Evolutionary conservation across 2,888 invertebrate species (phyloP).

Genomic region (Eristalis pertinax): DNA sequence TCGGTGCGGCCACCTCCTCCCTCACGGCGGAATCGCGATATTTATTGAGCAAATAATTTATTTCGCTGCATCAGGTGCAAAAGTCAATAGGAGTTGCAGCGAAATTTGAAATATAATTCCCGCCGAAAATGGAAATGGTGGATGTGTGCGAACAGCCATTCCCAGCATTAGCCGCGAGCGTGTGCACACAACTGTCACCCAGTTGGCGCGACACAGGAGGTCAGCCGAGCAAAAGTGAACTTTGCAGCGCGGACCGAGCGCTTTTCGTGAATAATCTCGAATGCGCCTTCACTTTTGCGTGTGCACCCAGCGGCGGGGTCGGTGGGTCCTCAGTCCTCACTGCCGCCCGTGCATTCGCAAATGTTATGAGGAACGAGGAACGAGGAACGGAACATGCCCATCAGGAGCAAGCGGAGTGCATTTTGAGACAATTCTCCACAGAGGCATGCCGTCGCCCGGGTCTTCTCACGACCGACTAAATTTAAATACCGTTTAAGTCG

Average conservation of each 20-base stretch:
- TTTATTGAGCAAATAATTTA: conserved; percentile 67
- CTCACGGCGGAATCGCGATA: conserved; percentile 39
- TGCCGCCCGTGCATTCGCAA: background rate
- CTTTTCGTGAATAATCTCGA: conserved; percentile 64
- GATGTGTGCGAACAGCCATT: conserved; percentile 42
- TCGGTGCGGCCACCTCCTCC: background rate
- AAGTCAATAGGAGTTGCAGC: conserved; percentile 67
- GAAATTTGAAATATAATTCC: conserved; percentile 68
- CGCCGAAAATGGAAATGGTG: conserved; percentile 67
- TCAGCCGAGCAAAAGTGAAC: conserved; percentile 69
- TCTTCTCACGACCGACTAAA: conserved; percentile 70
- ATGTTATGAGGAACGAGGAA: conserved; percentile 7
- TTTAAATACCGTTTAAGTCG: conserved; percentile 63
- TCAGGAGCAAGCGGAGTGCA: conserved; percentile 38
- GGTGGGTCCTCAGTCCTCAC: background rate
- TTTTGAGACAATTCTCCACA: conserved; percentile 61
- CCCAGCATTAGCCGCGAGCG: conserved; percentile 42
- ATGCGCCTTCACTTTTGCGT: conserved; percentile 66
- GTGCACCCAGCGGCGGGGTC: conserved; percentile 41
- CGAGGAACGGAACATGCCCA: conserved; percentile 20
- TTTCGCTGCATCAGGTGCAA: conserved; percentile 72
- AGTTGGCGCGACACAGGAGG: conserved; percentile 65
- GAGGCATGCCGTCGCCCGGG: conserved; percentile 59
- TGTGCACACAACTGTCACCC: conserved; percentile 63
- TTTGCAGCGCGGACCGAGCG: conserved; percentile 34